These are phyloP conservation scores for Oreochromis tanganicae DNA, from an alignment of 2,113 vertebrate species.

Conservation along the genomic window DNA sequence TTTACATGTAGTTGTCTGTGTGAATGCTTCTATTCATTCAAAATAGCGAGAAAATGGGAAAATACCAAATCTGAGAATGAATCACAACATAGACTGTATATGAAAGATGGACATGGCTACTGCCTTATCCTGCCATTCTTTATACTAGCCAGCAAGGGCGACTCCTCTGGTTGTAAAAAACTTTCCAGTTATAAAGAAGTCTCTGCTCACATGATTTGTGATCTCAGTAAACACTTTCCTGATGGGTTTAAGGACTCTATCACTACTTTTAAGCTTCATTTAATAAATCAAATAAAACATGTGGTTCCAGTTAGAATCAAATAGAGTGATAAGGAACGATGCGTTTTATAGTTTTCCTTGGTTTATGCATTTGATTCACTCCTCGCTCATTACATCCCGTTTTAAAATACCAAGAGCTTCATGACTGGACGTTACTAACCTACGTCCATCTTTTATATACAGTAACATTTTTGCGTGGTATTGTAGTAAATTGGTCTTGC, in stretches of 20 bases:
- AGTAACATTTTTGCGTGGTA: not conserved
- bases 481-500: not conserved
- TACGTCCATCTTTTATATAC: not conserved
- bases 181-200: not conserved
- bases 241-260: not conserved
- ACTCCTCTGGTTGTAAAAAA: not conserved
- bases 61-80: not conserved
- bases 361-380: not conserved
- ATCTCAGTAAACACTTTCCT: not conserved
- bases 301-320: not conserved
- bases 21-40: not conserved
- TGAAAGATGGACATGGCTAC: not conserved
- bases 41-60: not conserved
- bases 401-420: not conserved
- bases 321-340: rapidly evolving
- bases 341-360: too few species aligned
- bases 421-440: not conserved
- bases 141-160: not conserved
- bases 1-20: not conserved
- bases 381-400: not conserved
- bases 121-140: not conserved
- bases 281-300: not conserved
- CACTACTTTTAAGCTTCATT: not conserved
- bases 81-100: not conserved
- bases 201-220: not conserved